Conservation (phyloP, 2,888 invertebrate species). For the Philereme vetulata region DNA sequence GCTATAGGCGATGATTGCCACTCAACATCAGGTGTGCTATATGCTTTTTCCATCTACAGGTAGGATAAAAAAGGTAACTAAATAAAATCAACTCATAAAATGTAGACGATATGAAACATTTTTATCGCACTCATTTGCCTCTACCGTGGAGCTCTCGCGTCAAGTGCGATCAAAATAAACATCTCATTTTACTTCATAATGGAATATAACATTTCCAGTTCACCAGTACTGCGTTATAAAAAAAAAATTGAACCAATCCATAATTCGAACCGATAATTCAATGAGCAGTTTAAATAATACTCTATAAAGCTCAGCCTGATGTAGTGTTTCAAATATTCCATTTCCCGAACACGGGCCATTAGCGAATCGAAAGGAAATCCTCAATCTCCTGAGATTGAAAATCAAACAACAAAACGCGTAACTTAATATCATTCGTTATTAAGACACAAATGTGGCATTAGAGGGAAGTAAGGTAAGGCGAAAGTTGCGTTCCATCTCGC, state of each 20-base stretch:
- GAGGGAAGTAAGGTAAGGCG: conserved; percentile 68
- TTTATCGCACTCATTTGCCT: conserved; percentile 48
- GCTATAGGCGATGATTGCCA: no score
- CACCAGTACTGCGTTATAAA: conserved; percentile 51
- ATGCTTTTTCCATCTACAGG: no score
- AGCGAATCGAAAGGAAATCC: conserved; percentile 64
- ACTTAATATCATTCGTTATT: conserved; percentile 78
- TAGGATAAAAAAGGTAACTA: no score
- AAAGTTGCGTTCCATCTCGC: conserved; percentile 51
- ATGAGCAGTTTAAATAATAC: conserved; percentile 63
- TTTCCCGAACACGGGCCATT: conserved; percentile 64
- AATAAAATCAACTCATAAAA: no score
- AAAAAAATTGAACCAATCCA: conserved; percentile 46
- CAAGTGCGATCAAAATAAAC: conserved; percentile 67
- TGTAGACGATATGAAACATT: conserved; percentile 41
- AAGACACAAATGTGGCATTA: conserved; percentile 79
- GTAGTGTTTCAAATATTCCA: conserved; percentile 65
- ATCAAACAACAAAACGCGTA: conserved; percentile 76
- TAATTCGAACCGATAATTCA: conserved; percentile 51
- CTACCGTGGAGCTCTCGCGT: conserved; percentile 43
- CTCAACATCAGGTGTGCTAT: no score
- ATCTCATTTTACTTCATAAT: conserved; percentile 71
- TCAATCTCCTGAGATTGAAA: conserved; percentile 73
- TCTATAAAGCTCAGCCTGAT: conserved; percentile 55
- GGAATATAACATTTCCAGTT: conserved; percentile 58